Base-by-base conservation (phyloP, 23 tunicate genomes). In the Oikopleura vanhoeffeni region DNA sequence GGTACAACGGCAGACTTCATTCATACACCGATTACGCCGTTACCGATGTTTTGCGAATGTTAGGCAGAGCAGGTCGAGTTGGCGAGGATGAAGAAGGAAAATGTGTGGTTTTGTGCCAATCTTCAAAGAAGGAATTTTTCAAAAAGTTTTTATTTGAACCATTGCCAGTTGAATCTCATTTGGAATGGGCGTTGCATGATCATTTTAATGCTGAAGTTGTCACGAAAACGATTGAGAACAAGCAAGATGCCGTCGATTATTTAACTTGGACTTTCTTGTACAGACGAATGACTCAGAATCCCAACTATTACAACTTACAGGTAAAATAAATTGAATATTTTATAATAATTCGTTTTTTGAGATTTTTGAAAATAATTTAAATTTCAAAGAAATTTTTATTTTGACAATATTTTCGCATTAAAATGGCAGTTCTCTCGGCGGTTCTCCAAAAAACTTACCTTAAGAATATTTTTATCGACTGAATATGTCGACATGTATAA, bases 151-250 rank as follows among this genome's bases (percentile, higher is more conserved):
- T 93, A 39, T 93, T 87, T 40, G 98, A 93, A 85, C 98, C 98
- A 38, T 85, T 93, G 64, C 98, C 98, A 39, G 98, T 93, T 1
- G 98, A 93, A 76, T 89, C 94, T 39, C 98, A 93, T 60, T 76
- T 93, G 1, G 94, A 93, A 83, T 92, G 90, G 41, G 90, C 90
- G 84, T 87, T 93, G 32, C 98, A 93, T 84, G 98, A 93, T 83
- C 98, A 93, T 83, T 93, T 93, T 76, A 93, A 93, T 85, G 98
- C 98, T 76, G 98, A 93, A 86, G 90, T 93, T 83, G 98, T 93
- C 36, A 93, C 98, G 76, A 93, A 93, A 40, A 93, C 92, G 83
- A 93, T 93, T 85, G 98, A 93, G 64, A 93, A 93, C 67, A 93
- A 93, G 88, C 98, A 93, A 79, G 98, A 93, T 90, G 98, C 98